Evolutionary conservation across 1,140 invertebrate genomes (phyloP), one percentile per base, ranked within the genome.

Genomic region (Drosophila varians): DNA sequence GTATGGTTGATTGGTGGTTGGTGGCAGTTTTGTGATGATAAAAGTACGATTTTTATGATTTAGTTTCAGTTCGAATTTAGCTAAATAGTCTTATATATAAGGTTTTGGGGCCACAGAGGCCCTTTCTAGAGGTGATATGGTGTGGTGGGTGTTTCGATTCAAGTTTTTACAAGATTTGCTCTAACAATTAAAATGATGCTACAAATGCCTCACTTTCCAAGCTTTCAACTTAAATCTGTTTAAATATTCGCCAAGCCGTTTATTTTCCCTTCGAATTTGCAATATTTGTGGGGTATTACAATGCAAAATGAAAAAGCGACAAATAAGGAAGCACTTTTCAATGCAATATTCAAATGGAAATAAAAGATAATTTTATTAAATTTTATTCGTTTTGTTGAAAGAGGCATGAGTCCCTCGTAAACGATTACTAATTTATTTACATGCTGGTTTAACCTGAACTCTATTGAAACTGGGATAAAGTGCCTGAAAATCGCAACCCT

Each of bases 21-120:
- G 60, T 75, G 77, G 77, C 58, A 68, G 68, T 66, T 86, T 80
- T 62, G 80, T 80, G 60, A 82, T 82, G 82, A 82, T 65, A 86
- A 64, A 74, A 87, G 73, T 80, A 77, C 77, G 74, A 74, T 58
- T 72, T 87, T 56, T 51, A 83, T 83, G 78, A 69, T 73, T 86
- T 79, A 87, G 74, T 80, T 82, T 57, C 9, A 52, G 43, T 57
- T 86, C 60, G 46, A 60, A 79, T 66, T 49, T 72, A 12, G 18
- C 48, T 43, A 46, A 38, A 64, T 8, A 62, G 55, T 48, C 74
- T 45, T 56, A 31, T 31, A 31, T 79, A 64, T 28, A 57, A 55
- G 62, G 26, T 26, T 42, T 55, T 25, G 40, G 34, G 56, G 16
- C 54, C 58, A 60, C 40, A 43, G n/a, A n/a, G n/a, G 46, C 71